phyloP scores from a whole-genome alignment of 2,888 invertebrate genomes.

The Cactoblastis cactorum region DNA sequence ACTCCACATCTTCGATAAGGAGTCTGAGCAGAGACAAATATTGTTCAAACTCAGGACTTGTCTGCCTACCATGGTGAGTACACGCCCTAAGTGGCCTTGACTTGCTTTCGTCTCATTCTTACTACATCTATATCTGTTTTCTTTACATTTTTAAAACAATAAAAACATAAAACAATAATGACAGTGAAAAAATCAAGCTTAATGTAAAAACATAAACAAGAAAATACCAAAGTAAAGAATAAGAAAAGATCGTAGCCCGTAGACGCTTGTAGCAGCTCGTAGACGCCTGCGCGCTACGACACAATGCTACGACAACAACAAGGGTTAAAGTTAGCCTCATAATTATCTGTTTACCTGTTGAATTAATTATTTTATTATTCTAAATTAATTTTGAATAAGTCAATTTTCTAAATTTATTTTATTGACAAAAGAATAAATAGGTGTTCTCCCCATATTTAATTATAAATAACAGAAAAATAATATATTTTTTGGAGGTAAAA shows the following conservation, averaged over 20 bases:
- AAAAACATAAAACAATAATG: no score
- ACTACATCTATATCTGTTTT: background rate
- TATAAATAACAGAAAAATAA: no score
- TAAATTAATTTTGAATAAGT: background rate
- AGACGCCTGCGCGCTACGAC: conserved; percentile 70
- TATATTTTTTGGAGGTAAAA: no score
- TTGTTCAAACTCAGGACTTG: conserved; percentile 84
- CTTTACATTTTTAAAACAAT: background rate
- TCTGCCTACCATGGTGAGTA: conserved; percentile 83
- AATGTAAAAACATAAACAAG: conserved; percentile 8
- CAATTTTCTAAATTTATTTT: background rate
- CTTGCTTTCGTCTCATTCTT: conserved; percentile 9
- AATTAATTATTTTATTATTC: conserved; percentile 26
- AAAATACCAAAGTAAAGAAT: background rate
- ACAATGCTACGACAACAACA: conserved; percentile 42
- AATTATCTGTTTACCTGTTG: conserved; percentile 48
- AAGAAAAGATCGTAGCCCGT: conserved; percentile 30
- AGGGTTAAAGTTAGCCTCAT: conserved; percentile 23
- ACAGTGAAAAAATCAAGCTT: no score
- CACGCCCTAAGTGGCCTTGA: conserved; percentile 20
- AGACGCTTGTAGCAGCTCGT: conserved; percentile 50
- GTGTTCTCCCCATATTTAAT: no score
- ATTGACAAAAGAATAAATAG: no score
- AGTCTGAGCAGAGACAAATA: conserved; percentile 84
- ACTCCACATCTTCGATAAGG: conserved; percentile 85